Evolutionary conservation across 2,888 invertebrate genomes (phyloP), one percentile per base, ranked within the genome.

Genomic region (Bhutanitis thaidina): DNA sequence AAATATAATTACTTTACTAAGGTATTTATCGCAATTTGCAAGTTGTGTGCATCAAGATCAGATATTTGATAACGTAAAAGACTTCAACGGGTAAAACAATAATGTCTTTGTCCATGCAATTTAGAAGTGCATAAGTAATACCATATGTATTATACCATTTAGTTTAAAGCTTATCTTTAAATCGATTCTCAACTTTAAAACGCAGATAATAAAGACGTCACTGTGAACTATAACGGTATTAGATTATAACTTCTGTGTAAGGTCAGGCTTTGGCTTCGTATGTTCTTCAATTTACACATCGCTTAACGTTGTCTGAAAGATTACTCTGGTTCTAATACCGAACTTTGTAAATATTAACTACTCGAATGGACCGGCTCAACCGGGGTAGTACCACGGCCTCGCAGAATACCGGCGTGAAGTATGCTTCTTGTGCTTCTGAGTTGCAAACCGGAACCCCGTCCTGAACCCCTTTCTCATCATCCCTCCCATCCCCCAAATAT

Each of bases 1-100:
- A n/a, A n/a, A n/a, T n/a, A n/a, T 20, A 20, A 20, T 20, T 20
- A 20, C 2, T 4, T 4, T 20, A 20, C 20, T 20, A 2, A 5
- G 20, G 20, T 20, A 86, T 71, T 61, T 74, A 80, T 84, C 85
- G 81, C 86, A 87, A 87, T 86, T 86, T 79, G n/a, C n/a, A n/a
- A n/a, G n/a, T 76, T 70, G 67, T 64, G 64, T 74, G 73, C 64
- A 7, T 15, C 15, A 71, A 68, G 56, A 58, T 59, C 57, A 62
- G 64, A 62, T 61, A 61, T 60, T 61, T 54, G 61, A 56, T 65
- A 65, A 67, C 70, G 67, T n/a, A 58, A 62, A 54, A 60, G 56
- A 54, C 58, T 59, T 57, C 55, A 58, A 62, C 58, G 59, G 56
- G 59, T 71, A 69, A 62, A 68, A 71, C 72, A 70, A 62, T 61